A percentile compares a stretch with the other conserved stretches of the same genome.
These are phyloP conservation scores for Thermophis baileyi DNA, from an alignment of 2,113 vertebrate genomes.

Conservation along the genomic window DNA sequence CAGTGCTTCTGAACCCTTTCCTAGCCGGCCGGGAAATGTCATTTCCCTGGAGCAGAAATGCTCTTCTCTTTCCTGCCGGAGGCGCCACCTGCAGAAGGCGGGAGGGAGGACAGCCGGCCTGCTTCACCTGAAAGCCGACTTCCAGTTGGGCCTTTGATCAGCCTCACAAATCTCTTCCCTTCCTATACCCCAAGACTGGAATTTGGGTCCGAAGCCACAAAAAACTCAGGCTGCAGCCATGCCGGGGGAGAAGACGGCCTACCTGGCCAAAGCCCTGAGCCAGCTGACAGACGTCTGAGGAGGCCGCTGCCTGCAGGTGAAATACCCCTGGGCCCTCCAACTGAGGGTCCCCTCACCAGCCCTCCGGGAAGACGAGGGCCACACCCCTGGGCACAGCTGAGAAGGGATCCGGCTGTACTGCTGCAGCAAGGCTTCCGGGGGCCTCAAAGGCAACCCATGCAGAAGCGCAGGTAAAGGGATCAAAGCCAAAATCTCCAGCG, in stretches of 20 bases:
- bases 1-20: accelerated
- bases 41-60: background rate
- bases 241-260: background rate
- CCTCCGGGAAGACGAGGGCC: background rate
- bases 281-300: accelerated
- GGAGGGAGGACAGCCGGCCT: too few species aligned
- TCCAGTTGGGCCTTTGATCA: background rate
- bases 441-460: accelerated
- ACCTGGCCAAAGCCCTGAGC: background rate
- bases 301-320: accelerated
- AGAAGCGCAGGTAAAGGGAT: too few species aligned
- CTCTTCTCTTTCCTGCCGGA: accelerated
- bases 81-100: background rate
- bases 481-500: background rate
- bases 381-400: background rate
- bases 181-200: accelerated
- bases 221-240: accelerated
- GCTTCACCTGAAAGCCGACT: background rate
- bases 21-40: accelerated
- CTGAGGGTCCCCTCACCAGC: accelerated
- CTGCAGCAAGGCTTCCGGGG: background rate
- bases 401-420: background rate
- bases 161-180: too few species aligned
- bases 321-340: accelerated
- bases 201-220: background rate